These are phyloP conservation scores for Cyprinodon brontotheroides DNA, from an alignment of 2,113 vertebrate species.

Conservation along the genomic window DNA sequence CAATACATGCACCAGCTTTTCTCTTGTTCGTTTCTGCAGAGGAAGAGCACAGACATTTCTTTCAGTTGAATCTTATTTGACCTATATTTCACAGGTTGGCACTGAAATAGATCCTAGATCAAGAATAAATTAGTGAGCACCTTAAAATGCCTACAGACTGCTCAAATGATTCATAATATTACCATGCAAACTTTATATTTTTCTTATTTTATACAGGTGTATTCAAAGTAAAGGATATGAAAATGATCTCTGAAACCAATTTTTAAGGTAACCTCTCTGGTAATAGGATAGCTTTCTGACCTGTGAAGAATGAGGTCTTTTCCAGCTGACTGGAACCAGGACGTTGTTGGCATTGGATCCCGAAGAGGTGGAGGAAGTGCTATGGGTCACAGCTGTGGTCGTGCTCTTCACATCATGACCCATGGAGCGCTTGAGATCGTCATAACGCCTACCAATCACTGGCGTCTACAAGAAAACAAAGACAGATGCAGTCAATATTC, in stretches of 20 bases:
- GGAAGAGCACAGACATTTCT: conserved; percentile 16
- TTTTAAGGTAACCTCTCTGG: too few species aligned
- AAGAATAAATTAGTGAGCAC: background rate
- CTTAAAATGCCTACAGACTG: too few species aligned
- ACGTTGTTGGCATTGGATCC: conserved; percentile 94
- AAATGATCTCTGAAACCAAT: background rate
- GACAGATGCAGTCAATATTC: background rate
- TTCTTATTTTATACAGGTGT: background rate
- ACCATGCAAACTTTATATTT: background rate
- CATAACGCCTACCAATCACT: conserved; percentile 91
- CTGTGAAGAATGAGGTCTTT: conserved; percentile 96
- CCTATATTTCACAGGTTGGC: background rate
- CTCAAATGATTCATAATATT: background rate
- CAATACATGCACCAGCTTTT: conserved; percentile 95
- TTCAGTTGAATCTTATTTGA: background rate
- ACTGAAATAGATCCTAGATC: background rate
- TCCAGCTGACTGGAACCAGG: conserved; percentile 98
- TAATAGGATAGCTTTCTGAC: conserved; percentile 64
- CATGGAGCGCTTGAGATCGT: conserved; percentile 87
- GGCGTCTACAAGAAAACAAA: conserved; percentile 84
- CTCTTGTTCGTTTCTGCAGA: conserved; percentile 92
- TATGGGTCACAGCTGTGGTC: conserved; percentile 88
- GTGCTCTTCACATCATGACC: conserved; percentile 88
- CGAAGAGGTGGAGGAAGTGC: conserved; percentile 95
- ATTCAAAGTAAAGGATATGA: background rate